Evolutionary conservation across 2,888 invertebrate species (phyloP).

Genomic region (Uropetala carovei): DNA sequence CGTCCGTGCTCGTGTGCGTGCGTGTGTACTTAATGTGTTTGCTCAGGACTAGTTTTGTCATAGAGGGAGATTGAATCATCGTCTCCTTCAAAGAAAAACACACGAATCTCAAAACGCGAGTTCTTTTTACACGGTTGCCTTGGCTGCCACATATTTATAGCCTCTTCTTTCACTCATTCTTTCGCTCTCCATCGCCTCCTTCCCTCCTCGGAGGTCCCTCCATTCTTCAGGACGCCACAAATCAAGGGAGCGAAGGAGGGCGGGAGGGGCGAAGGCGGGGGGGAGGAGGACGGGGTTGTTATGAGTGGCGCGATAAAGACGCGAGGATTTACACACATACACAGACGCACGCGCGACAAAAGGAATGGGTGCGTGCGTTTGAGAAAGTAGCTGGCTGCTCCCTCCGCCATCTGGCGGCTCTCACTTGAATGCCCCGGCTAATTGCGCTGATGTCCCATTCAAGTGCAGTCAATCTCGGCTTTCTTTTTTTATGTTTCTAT

Average conservation of each 20-base stretch:
- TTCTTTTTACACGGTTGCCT: conserved; percentile 25
- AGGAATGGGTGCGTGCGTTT: neutral
- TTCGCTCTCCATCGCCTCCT: neutral
- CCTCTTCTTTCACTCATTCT: neutral
- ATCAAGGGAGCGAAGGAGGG: conserved; percentile 54
- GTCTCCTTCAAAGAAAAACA: neutral
- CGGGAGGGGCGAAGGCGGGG: neutral
- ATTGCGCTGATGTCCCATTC: conserved; percentile 63
- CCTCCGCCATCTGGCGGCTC: conserved; percentile 39
- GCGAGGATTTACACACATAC: conserved; percentile 39
- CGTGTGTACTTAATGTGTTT: neutral
- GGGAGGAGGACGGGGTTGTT: neutral
- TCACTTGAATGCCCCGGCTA: conserved; percentile 61
- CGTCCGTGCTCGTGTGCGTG: neutral
- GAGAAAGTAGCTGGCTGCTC: conserved; percentile 6
- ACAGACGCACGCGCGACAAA: conserved; percentile 10
- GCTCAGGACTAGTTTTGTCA: conserved; percentile 8
- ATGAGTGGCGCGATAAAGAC: conserved; percentile 47
- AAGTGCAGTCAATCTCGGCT: conserved; percentile 56
- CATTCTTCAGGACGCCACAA: conserved; percentile 62
- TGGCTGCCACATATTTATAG: conserved; percentile 20
- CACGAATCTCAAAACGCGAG: neutral
- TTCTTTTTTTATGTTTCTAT: neutral
- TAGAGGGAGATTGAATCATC: conserved; percentile 31
- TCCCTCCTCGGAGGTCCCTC: neutral